Base-by-base conservation (phyloP, 2,797 vertebrate genomes). In the Cryptoprocta ferox region DNA sequence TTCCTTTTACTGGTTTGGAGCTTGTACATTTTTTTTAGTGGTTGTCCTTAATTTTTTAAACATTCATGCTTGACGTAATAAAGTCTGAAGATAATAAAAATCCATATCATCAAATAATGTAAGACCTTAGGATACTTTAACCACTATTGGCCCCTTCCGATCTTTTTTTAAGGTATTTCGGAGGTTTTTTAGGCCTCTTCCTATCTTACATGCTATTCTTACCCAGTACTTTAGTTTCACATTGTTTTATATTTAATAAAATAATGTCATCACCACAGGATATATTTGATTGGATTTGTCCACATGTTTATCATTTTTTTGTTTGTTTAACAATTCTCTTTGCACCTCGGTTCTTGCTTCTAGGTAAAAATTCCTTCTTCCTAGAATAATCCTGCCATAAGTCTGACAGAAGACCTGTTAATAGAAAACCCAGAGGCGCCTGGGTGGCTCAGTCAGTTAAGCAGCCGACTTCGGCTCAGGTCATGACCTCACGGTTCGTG, bases 61-160 rank as follows among this genome's bases (percentile, higher is more conserved):
- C 39, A 85, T 42, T 30, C 9, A 11, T n/a, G 70, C 28, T 71
- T 70, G 56, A 78, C 10, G 89, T 94, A 76, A 61, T 61, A 15
- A 96, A 71, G 14, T 88, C 93, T 93, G 78, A 88, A 73, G 35
- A 73, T 91, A 78, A 95, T 56, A 56, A 76, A 85, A 95, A 81
- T 82, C 39, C 8, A 1, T 15, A 16, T 48, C 39, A 87, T 76
- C 71, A 80, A 66, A 80, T 26, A 95, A 88, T 48, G 15, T 48
- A 82, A 90, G 45, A 48, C 39, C 39, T 65, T 32, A 68, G 3
- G 37, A 24, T 63, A 65, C 14, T 79, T 85, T 39, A 50, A 53
- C 45, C 24, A 8, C 24, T 32, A 16, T 39, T 28, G 5, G n/a
- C 10, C 37, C 32, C 39, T 32, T 73, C 1, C 7, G 30, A 26